Base-by-base conservation (phyloP, 2,888 invertebrate genomes). In the Therioaphis trifolii region DNA sequence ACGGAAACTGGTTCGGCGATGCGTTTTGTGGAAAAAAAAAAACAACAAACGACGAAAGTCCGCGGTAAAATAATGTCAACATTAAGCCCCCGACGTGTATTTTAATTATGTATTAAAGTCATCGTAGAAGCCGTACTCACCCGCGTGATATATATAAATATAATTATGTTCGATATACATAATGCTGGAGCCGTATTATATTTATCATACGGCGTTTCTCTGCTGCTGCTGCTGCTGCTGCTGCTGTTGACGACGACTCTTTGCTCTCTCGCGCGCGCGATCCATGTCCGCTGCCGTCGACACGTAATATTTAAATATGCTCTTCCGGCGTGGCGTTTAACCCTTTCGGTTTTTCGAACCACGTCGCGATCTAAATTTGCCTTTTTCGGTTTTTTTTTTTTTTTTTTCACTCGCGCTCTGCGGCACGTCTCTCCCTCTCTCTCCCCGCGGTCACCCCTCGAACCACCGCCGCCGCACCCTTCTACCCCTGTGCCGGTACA, bases 261-360 rank as follows among this genome's bases (percentile, higher is more conserved):
- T 15, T 15, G 11, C n/a, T n/a, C n/a, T 4, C 12, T 27, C 35
- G 49, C 15, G n/a, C 24, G 21, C 46, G 69, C 35, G 61, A 58
- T 21, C 43, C 80, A 55, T 58, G 80, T 72, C 80, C 72, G 72
- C 61, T 27, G 61, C 58, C 58, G 80, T 24, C 80, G 72, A 63
- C 80, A 24, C 63, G 72, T 63, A 35, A 82, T 74, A 82, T 82
- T 82, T 82, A 82, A 82, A 82, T 82, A 82, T 63, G 46, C 35
- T 46, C 66, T 14, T 49, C 80, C 12, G n/a, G 61, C 7, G 68
- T 24, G 61, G 58, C 72, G 80, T 82, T 82, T 82, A 82, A 82
- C 80, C 80, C 80, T 82, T 82, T 82, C 71, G 80, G 21, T 82
- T 82, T 82, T 82, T 80, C 4, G 49, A 82, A 72, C 80, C 80